phyloP scores from a whole-genome alignment of 1,140 invertebrate genomes.

The Zaprionus taronus region DNA sequence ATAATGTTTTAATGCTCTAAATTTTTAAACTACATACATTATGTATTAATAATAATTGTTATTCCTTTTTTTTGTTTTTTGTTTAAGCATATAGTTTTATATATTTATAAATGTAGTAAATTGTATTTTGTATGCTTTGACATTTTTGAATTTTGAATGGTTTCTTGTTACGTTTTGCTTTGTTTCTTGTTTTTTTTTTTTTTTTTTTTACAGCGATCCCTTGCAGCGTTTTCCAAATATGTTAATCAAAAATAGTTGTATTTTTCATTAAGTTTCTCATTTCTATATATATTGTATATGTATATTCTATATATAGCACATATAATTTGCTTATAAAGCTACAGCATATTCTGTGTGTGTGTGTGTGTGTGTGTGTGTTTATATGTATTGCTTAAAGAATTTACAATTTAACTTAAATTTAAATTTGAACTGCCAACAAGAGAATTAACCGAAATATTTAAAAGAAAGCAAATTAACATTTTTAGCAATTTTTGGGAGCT shows the following conservation, averaged over 20 bases:
- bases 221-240: conserved; percentile 71
- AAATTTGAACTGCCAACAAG: conserved; percentile 67
- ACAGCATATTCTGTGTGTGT: conserved; percentile 50
- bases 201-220: conserved; percentile 44
- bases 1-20: conserved; percentile 56
- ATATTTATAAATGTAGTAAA: conserved; percentile 60
- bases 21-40: conserved; percentile 45
- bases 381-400: conserved; percentile 63
- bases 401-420: conserved; percentile 55
- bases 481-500: conserved; percentile 42
- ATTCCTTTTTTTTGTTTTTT: conserved; percentile 10
- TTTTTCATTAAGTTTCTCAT: conserved; percentile 39
- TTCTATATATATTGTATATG: conserved; percentile 41
- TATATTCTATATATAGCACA: conserved; percentile 59
- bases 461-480: conserved; percentile 37
- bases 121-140: conserved; percentile 51
- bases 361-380: conserved; percentile 37
- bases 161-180: conserved; percentile 14
- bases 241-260: conserved; percentile 75
- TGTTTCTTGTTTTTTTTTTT: conserved; percentile 19
- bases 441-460: conserved; percentile 38
- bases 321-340: conserved; percentile 68
- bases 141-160: conserved; percentile 51
- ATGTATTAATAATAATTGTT: conserved; percentile 29
- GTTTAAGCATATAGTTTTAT: conserved; percentile 39